Evolutionary conservation across 2,888 invertebrate species (phyloP).

Genomic region (Mimumesa dahlbomi): DNA sequence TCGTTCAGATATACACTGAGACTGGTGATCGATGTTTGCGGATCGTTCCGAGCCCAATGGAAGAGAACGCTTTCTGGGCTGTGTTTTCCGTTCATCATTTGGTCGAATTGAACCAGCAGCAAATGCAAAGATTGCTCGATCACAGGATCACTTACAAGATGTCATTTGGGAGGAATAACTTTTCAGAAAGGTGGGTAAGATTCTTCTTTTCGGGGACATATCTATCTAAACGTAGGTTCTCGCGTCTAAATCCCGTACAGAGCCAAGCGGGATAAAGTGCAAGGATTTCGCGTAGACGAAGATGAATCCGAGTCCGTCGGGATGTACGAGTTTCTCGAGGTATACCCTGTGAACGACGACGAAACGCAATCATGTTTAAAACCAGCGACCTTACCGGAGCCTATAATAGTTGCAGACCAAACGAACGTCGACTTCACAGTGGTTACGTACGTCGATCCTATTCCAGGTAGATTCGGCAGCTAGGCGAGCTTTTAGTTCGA

Average conservation of each 20-base stretch:
- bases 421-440: slow-evolving; percentile 25
- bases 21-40: slow-evolving; percentile 21
- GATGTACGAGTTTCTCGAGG: slow-evolving; percentile 25
- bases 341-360: slow-evolving; percentile 14
- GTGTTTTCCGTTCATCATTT: slow-evolving; percentile 43
- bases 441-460: slow-evolving; percentile 29
- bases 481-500: no score
- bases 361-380: background rate
- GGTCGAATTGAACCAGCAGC: slow-evolving; percentile 30
- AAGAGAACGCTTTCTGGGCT: slow-evolving; percentile 24
- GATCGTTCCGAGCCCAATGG: slow-evolving; percentile 10
- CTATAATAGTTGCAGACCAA: slow-evolving; percentile 18
- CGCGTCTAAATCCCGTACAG: slow-evolving; percentile 5
- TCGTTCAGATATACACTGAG: slow-evolving; percentile 32
- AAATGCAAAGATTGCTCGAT: slow-evolving; percentile 22
- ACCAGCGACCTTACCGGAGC: background rate
- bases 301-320: background rate
- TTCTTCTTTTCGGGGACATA: no score
- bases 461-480: slow-evolving; percentile 41
- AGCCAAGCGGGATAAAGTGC: slow-evolving; percentile 37
- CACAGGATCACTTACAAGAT: slow-evolving; percentile 27
- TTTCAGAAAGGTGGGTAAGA: slow-evolving; percentile 29
- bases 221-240: no score
- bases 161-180: slow-evolving; percentile 22
- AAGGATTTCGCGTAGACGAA: slow-evolving; percentile 14